These are phyloP conservation scores for Dinothrombium tinctorium DNA, from an alignment of 1,140 invertebrate genomes.

Conservation along the genomic window DNA sequence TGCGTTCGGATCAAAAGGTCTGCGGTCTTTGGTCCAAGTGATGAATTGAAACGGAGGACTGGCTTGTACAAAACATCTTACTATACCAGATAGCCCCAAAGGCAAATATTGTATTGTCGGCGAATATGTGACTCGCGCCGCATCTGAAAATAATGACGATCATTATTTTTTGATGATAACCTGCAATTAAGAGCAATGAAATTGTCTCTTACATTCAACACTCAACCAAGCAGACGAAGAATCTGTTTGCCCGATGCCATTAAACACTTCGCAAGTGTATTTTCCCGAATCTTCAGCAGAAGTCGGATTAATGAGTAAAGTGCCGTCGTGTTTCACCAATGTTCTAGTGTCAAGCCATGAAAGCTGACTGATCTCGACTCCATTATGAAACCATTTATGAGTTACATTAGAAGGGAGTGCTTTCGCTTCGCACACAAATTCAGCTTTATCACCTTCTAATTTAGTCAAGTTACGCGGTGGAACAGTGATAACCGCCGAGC, in stretches of 20 bases:
- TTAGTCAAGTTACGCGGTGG: slow-evolving; percentile 85
- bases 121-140: slow-evolving; percentile 79
- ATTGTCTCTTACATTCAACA: slow-evolving; percentile 93
- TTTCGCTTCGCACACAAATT: slow-evolving; percentile 81
- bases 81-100: slow-evolving; percentile 67
- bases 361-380: slow-evolving; percentile 14
- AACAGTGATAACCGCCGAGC: slow-evolving; percentile 55
- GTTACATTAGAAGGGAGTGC: slow-evolving; percentile 84
- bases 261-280: slow-evolving; percentile 83
- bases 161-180: too few species aligned
- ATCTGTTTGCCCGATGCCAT: slow-evolving; percentile 83
- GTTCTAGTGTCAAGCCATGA: slow-evolving; percentile 53
- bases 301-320: slow-evolving; percentile 67
- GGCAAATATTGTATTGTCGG: slow-evolving; percentile 81
- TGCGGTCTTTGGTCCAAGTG: slow-evolving; percentile 85
- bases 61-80: slow-evolving; percentile 87
- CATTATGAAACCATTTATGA: slow-evolving; percentile 31
- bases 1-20: slow-evolving; percentile 69
- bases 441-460: slow-evolving; percentile 70
- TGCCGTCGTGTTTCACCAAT: slow-evolving; percentile 56
- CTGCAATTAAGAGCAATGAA: too few species aligned
- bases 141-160: too few species aligned
- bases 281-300: slow-evolving; percentile 77
- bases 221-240: slow-evolving; percentile 80
- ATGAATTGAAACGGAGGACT: slow-evolving; percentile 84